phyloP scores from a whole-genome alignment of 2,797 vertebrate species.

The Muscicapa comitata region DNA sequence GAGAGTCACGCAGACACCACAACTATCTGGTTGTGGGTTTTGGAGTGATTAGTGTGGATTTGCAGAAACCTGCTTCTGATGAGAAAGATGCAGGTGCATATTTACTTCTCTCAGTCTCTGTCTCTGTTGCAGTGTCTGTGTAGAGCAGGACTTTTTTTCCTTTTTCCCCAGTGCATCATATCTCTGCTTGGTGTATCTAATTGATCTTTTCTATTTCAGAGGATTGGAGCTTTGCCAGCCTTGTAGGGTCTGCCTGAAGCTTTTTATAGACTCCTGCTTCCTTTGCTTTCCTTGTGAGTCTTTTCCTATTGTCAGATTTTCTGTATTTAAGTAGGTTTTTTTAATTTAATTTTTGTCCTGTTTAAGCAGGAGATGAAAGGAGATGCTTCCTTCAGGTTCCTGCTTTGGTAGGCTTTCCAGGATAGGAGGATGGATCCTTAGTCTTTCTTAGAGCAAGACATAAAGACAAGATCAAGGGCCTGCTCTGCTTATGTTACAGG shows the following conservation, averaged over 20 bases:
- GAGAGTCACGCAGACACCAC: neutral
- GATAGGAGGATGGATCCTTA: neutral
- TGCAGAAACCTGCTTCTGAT: neutral
- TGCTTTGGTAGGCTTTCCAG: neutral
- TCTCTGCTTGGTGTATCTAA: constrained; percentile 28
- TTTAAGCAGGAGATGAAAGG: neutral
- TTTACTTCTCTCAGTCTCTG: neutral
- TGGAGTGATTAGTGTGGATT: neutral
- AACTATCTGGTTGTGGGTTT: neutral
- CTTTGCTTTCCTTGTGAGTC: neutral
- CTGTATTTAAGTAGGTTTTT: neutral
- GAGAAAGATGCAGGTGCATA: neutral
- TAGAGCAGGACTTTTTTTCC: neutral
- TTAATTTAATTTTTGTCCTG: constrained; percentile 28
- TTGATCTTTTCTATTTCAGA: constrained; percentile 58
- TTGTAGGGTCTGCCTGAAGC: constrained; percentile 4
- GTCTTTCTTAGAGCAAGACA: neutral
- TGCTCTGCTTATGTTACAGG: neutral
- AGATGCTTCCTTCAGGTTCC: neutral
- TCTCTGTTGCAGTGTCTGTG: neutral
- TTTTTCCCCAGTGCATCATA: neutral
- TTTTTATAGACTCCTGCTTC: constrained; percentile 43
- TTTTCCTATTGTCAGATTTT: neutral
- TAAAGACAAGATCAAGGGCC: neutral
- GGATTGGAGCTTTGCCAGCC: constrained; percentile 29